phyloP scores from a whole-genome alignment of 2,797 vertebrate genomes.

The Okamejei kenojei region DNA sequence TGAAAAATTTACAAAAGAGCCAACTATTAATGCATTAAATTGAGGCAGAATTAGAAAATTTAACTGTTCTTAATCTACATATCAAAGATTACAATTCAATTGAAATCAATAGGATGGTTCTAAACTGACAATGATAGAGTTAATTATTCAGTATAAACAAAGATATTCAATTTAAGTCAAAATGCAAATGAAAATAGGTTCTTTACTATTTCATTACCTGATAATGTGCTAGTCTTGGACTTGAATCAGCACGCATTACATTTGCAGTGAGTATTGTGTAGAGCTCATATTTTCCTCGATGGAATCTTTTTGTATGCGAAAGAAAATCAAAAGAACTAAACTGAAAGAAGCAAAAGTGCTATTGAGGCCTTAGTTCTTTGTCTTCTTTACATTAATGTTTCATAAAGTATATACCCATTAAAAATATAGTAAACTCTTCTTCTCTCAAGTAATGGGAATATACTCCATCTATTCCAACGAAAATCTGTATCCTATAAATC shows the following conservation, averaged over 20 bases:
- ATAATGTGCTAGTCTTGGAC: conserved; percentile 86
- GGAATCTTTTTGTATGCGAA: conserved; percentile 76
- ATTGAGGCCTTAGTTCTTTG: not conserved
- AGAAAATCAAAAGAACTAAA: conserved; percentile 36
- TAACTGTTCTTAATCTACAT: too few relatives aligned
- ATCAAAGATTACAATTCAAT: too few relatives aligned
- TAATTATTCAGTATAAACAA: not conserved
- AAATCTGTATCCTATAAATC: too few relatives aligned
- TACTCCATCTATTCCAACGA: too few relatives aligned
- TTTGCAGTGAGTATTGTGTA: conserved; percentile 87
- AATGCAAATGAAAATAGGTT: not conserved
- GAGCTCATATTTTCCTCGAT: conserved; percentile 80
- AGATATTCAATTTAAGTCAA: not conserved
- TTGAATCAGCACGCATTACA: conserved; percentile 92
- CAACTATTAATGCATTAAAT: too few relatives aligned
- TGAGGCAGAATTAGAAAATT: too few relatives aligned
- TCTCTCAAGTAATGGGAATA: too few relatives aligned
- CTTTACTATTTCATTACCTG: conserved; percentile 65
- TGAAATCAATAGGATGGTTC: too few relatives aligned
- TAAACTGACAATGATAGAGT: too few relatives aligned
- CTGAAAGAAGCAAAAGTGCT: not conserved
- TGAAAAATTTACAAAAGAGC: too few relatives aligned
- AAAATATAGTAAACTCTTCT: not conserved
- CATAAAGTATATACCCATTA: not conserved
- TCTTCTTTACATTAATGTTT: not conserved